These are phyloP conservation scores for Drosophila borborema DNA, from an alignment of 2,888 invertebrate species.

Conservation along the genomic window DNA sequence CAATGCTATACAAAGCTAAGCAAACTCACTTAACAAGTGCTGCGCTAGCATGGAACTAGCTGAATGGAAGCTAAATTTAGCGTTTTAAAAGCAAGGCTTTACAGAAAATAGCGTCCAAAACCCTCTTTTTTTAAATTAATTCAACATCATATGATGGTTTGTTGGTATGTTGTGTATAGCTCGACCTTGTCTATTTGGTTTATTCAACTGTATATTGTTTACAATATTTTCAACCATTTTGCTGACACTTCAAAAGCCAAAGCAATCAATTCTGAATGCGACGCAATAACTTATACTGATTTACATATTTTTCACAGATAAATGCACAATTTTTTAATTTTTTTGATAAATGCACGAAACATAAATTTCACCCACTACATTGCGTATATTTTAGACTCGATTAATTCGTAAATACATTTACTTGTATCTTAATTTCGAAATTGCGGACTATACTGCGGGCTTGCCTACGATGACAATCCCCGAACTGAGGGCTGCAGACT, in stretches of 20 bases:
- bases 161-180: background rate
- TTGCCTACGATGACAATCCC: conserved; percentile 13
- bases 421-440: conserved; percentile 41
- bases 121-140: background rate
- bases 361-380: background rate
- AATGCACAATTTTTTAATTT: conserved; percentile 8
- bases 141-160: background rate
- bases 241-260: conserved; percentile 5
- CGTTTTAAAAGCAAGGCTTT: background rate
- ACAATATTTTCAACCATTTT: background rate
- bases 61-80: background rate
- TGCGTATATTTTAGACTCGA: background rate
- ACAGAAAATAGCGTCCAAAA: background rate
- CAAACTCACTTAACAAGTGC: background rate
- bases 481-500: conserved; percentile 33
- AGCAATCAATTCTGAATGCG: conserved; percentile 26
- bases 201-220: background rate
- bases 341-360: background rate
- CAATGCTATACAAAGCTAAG: background rate
- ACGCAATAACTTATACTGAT: conserved; percentile 3
- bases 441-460: conserved; percentile 47
- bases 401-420: conserved; percentile 3
- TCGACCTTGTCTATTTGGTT: background rate
- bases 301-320: conserved; percentile 17
- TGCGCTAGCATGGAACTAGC: too few species aligned